Evolutionary conservation across 2,888 invertebrate species (phyloP).

Genomic region (Galeruca laticollis): DNA sequence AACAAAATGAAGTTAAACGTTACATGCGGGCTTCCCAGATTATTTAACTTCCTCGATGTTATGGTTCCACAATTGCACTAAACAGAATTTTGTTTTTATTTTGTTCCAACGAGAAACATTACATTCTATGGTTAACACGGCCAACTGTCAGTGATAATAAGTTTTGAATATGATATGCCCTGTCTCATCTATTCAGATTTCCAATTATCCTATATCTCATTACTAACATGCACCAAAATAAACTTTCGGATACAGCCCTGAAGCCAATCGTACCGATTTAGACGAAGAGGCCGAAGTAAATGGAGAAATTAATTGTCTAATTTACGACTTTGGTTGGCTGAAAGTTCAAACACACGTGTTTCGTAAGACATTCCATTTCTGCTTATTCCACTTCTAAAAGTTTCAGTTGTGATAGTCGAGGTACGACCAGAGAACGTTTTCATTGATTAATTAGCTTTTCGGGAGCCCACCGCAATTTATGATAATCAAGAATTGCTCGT

Average conservation of each 20-base stretch:
- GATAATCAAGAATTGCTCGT: conserved; percentile 26
- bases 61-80: too few species aligned
- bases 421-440: conserved; percentile 26
- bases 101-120: too few species aligned
- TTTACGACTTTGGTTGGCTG: conserved; percentile 26
- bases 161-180: too few species aligned
- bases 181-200: too few species aligned
- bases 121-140: too few species aligned
- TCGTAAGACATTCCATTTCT: conserved; percentile 18
- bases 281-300: background rate
- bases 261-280: conserved; percentile 12
- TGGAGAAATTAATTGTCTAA: conserved; percentile 32
- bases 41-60: too few species aligned
- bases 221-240: background rate
- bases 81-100: too few species aligned
- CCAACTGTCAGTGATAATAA: too few species aligned
- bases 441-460: conserved; percentile 28
- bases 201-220: background rate
- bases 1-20: too few species aligned
- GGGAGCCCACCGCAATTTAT: conserved; percentile 21
- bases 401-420: conserved; percentile 16
- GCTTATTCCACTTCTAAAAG: conserved; percentile 4
- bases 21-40: too few species aligned
- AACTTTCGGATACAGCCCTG: background rate
- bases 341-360: conserved; percentile 27